A percentile compares a stretch with the other conserved stretches of the same genome.
Conservation (phyloP, 2,113 vertebrate genomes). For the Arvicanthis niloticus region DNA sequence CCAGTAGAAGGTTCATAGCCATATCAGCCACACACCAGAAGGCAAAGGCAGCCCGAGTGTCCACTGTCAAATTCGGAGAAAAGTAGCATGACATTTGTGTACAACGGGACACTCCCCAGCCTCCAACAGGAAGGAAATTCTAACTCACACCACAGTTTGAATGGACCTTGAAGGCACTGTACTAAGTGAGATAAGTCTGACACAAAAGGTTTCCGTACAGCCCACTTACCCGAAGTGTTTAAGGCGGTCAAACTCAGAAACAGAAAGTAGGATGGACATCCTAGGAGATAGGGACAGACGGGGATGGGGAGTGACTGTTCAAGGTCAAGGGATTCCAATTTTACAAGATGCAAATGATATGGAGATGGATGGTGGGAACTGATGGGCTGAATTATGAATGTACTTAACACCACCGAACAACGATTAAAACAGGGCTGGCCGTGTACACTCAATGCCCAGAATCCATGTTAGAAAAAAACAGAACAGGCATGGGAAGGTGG, state of each 20-base stretch:
- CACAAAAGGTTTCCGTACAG: background rate
- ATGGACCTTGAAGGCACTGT: background rate
- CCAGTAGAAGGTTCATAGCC: background rate
- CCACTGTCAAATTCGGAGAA: background rate
- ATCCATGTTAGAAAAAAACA: background rate
- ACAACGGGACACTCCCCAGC: too few species aligned
- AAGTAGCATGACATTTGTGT: background rate
- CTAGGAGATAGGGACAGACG: background rate
- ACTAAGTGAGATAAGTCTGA: background rate
- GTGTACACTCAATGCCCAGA: background rate
- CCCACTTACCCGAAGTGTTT: background rate
- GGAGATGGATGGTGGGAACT: background rate
- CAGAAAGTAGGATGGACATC: background rate
- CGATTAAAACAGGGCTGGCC: background rate
- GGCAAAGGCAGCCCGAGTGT: background rate
- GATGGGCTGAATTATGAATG: fast-evolving
- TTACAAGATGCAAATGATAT: background rate
- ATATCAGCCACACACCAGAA: background rate
- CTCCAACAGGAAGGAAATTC: background rate
- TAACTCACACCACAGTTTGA: background rate
- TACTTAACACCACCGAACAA: background rate
- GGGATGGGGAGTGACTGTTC: background rate
- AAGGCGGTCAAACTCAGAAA: background rate
- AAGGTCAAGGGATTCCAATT: background rate
- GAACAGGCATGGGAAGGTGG: background rate